Conservation (phyloP, 2,797 vertebrate species). For the Tragelaphus oryx region DNA sequence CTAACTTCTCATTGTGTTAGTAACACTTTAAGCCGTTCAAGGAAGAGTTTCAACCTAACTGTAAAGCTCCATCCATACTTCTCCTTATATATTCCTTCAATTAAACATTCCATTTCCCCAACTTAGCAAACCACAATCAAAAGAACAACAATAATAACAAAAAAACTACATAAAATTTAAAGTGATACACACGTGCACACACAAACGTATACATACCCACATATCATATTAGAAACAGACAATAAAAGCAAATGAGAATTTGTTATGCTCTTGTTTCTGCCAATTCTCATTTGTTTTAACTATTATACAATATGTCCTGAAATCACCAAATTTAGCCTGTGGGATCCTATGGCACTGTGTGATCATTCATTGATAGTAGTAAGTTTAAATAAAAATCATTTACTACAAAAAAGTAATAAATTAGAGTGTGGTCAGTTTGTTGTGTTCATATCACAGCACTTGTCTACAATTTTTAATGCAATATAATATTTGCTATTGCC, state of each 20-base stretch:
- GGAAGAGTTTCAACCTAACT: not conserved
- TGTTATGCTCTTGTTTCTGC: not conserved
- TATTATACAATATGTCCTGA: not conserved
- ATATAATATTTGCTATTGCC: not conserved
- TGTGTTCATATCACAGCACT: not conserved
- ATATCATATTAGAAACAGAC: not conserved
- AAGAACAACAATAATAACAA: not conserved
- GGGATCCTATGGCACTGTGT: not conserved
- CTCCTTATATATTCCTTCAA: not conserved
- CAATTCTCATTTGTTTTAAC: not conserved
- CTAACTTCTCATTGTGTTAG: not conserved
- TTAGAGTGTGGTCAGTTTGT: not conserved
- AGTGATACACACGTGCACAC: not conserved
- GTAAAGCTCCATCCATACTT: not conserved
- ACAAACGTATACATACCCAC: rapidly evolving
- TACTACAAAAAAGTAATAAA: not conserved
- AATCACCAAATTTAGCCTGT: not conserved
- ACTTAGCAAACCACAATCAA: not conserved
- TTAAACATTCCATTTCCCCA: not conserved
- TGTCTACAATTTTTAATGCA: not conserved
- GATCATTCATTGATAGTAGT: not conserved
- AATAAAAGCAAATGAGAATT: not conserved
- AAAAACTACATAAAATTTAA: not conserved
- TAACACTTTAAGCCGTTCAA: not conserved
- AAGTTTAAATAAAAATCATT: not conserved